Evolutionary conservation across 1,140 invertebrate genomes (phyloP).

Genomic region (Philotrypesis tridentata): DNA sequence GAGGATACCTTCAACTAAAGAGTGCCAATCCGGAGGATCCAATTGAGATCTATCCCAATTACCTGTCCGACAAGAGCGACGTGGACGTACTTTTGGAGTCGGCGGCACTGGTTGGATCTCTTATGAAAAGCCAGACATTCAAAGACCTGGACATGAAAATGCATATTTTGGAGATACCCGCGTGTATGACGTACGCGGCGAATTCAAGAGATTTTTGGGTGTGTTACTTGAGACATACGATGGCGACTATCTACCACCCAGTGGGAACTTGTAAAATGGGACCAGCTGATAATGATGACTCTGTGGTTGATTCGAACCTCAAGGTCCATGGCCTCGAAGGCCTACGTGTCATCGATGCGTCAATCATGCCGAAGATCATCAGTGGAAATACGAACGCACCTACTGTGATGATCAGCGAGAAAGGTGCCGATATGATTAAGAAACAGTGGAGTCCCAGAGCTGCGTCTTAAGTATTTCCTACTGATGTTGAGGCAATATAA

Average conservation of each 20-base stretch:
- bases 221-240: constrained; percentile 71
- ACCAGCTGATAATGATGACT: constrained; percentile 63
- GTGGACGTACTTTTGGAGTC: constrained; percentile 63
- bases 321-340: constrained; percentile 82
- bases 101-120: constrained; percentile 39
- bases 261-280: constrained; percentile 76
- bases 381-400: constrained; percentile 89
- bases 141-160: constrained; percentile 57
- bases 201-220: constrained; percentile 73
- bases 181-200: constrained; percentile 56
- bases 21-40: constrained; percentile 77
- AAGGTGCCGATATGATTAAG: constrained; percentile 88
- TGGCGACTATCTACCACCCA: constrained; percentile 71
- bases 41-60: constrained; percentile 82
- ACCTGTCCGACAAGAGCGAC: constrained; percentile 75
- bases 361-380: constrained; percentile 84
- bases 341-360: constrained; percentile 84
- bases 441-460: constrained; percentile 81
- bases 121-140: constrained; percentile 56
- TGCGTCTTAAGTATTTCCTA: no score
- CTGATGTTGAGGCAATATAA: no score
- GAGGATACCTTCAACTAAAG: constrained; percentile 74
- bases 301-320: constrained; percentile 85
- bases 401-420: constrained; percentile 92
- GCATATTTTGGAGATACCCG: constrained; percentile 39